Percentiles rank a stretch among this genome's conserved stretches.
Conservation (phyloP, 2,888 invertebrate genomes). For the Aspidapion aeneum region DNA sequence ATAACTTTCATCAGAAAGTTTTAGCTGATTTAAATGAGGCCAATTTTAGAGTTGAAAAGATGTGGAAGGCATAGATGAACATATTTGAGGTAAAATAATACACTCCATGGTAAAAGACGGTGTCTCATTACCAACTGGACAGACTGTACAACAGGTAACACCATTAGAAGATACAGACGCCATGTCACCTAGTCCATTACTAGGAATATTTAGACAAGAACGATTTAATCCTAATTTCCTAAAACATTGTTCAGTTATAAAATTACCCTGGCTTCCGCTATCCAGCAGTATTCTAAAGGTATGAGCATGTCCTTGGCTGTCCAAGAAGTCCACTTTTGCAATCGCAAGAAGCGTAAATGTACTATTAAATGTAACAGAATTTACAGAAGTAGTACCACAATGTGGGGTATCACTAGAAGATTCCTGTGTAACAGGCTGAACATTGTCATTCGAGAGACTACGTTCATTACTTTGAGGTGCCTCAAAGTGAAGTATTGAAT, state of each 20-base stretch:
- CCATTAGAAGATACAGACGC: too few species aligned
- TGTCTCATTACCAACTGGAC: too few species aligned
- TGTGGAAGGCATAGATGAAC: too few species aligned
- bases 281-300: constrained; percentile 2
- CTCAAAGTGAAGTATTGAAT: background rate
- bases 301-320: too few species aligned
- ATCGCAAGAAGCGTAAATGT: background rate
- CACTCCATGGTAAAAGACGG: too few species aligned
- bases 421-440: background rate
- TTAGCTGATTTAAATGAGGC: too few species aligned
- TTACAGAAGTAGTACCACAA: background rate
- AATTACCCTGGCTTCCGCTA: constrained; percentile 1
- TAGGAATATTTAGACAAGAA: constrained; percentile 5
- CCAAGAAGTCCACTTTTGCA: constrained; percentile 4
- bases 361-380: background rate
- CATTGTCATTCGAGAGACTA: background rate
- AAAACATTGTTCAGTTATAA: constrained; percentile 2
- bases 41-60: too few species aligned
- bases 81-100: too few species aligned
- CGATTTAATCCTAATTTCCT: background rate
- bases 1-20: too few species aligned
- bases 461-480: background rate
- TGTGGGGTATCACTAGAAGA: background rate
- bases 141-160: too few species aligned
- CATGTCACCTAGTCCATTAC: constrained; percentile 3